A percentile compares a stretch with the other conserved stretches of the same genome.
Conservation (phyloP, 1,140 invertebrate genomes). For the Mesaphorura yosii region DNA sequence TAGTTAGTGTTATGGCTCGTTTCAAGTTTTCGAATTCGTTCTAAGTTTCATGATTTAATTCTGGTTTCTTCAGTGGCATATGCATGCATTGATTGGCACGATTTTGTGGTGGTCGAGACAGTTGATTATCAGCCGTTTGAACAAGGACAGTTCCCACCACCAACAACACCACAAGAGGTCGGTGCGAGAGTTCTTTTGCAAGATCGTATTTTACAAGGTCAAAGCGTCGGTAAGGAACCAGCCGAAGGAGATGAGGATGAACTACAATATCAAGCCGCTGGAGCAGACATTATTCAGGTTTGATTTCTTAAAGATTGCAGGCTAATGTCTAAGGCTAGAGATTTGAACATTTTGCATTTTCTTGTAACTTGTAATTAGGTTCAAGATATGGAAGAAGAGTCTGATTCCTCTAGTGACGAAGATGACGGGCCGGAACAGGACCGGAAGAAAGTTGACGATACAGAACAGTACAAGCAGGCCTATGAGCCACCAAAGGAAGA, state of each 20-base stretch:
- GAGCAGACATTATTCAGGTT: conserved; percentile 39
- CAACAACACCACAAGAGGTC: conserved; percentile 92
- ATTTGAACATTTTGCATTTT: not conserved
- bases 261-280: conserved; percentile 34
- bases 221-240: conserved; percentile 39
- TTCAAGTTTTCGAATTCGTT: no score
- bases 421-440: conserved; percentile 48
- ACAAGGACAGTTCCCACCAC: conserved; percentile 86
- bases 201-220: conserved; percentile 39
- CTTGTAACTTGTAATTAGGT: conserved; percentile 17
- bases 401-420: conserved; percentile 50
- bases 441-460: conserved; percentile 26
- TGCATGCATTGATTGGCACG: conserved; percentile 98
- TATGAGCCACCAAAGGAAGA: conserved; percentile 75
- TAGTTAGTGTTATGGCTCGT: no score
- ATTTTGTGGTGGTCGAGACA: conserved; percentile 99
- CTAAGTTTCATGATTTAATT: no score
- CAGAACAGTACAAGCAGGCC: conserved; percentile 7
- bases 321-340: no score
- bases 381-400: conserved; percentile 82
- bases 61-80: conserved; percentile 61
- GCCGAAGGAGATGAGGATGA: conserved; percentile 58
- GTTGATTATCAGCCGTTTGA: conserved; percentile 97
- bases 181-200: conserved; percentile 86
- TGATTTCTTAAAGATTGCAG: not conserved